Percentiles rank a stretch among this genome's conserved stretches.
Conservation (phyloP, 1,140 invertebrate genomes). For the Zaprionus davidi region DNA sequence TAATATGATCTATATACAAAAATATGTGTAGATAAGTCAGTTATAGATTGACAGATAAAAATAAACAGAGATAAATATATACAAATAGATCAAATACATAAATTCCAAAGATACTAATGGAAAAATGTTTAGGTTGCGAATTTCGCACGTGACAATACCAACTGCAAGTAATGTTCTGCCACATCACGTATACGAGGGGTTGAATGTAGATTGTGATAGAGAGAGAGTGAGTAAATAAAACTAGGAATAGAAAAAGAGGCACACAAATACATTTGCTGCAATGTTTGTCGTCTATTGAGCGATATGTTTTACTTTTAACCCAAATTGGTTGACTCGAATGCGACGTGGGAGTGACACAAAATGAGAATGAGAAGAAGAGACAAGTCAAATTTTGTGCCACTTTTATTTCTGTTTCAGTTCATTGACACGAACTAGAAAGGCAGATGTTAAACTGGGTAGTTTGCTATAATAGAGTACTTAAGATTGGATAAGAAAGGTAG, state of each 20-base stretch:
- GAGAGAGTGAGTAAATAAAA: background rate
- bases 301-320: conserved; percentile 82
- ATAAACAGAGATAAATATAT: background rate
- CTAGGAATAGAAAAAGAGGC: background rate
- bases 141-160: conserved; percentile 69
- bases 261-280: conserved; percentile 18
- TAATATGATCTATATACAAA: too few relatives aligned
- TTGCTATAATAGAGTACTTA: background rate
- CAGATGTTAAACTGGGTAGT: background rate
- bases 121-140: conserved; percentile 73
- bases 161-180: conserved; percentile 67
- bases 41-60: background rate
- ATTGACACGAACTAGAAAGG: conserved; percentile 61
- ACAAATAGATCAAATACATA: background rate
- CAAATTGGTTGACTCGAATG: conserved; percentile 76
- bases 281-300: conserved; percentile 69
- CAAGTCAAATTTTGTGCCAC: conserved; percentile 54
- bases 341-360: conserved; percentile 6
- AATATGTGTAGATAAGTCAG: too few relatives aligned
- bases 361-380: conserved; percentile 1
- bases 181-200: conserved; percentile 66
- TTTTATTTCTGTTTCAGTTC: conserved; percentile 58
- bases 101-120: background rate
- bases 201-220: background rate
- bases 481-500: background rate